A percentile compares a stretch with the other conserved stretches of the same genome.
These are phyloP conservation scores for Oryzias sinensis DNA, from an alignment of 2,797 vertebrate genomes.

Conservation along the genomic window DNA sequence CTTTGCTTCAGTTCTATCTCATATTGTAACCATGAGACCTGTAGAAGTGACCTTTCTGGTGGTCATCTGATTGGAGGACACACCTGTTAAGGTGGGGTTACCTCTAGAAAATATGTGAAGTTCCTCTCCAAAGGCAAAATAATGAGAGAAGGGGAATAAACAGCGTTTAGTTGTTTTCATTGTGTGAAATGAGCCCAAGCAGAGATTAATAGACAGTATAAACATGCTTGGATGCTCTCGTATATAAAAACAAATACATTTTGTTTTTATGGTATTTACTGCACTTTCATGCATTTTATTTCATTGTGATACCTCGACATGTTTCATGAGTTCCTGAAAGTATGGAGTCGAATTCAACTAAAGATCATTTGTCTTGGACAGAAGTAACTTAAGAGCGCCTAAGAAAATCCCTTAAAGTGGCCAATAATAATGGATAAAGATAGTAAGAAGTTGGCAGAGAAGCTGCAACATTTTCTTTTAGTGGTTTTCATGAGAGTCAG, in stretches of 20 bases:
- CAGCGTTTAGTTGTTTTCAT: neutral
- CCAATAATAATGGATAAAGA: no score
- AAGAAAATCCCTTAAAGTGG: no score
- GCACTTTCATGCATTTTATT: neutral
- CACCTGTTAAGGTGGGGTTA: neutral
- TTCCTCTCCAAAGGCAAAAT: neutral
- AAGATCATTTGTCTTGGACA: neutral
- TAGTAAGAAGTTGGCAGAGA: no score
- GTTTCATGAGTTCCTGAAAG: neutral
- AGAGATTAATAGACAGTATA: neutral
- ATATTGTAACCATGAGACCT: neutral
- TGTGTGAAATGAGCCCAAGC: no score
- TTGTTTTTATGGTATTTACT: no score
- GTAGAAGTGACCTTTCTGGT: no score
- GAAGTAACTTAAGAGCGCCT: no score
- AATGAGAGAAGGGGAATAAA: no score
- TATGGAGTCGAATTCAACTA: neutral
- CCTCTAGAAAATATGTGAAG: neutral
- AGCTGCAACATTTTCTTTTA: no score
- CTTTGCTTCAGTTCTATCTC: conserved; percentile 1
- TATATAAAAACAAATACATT: neutral
- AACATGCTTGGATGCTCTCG: neutral
- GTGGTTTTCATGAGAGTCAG: no score
- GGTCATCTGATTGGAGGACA: no score
- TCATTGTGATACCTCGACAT: neutral